Evolutionary conservation across 2,888 invertebrate genomes (phyloP), one percentile per base, ranked within the genome.

Genomic region (Macroteleia sp.): DNA sequence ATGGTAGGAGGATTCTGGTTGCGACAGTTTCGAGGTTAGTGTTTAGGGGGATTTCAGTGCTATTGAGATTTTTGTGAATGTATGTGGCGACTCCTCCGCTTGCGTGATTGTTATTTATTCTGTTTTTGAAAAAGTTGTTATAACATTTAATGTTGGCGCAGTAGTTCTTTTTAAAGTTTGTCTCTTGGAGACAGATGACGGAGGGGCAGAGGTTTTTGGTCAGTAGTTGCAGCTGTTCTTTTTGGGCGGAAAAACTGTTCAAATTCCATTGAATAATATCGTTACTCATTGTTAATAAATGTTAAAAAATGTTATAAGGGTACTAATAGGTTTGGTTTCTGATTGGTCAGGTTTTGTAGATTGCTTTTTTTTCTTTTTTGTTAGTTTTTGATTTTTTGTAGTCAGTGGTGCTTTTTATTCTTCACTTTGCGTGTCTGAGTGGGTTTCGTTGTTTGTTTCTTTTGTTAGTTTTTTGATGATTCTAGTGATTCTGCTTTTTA

Each of bases 11-110:
- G 6, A 81, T 17, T 34, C 25, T 66, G 2, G 61, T 28, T 30
- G 82, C 84, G 6, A 79, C 56, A 4, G 73, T 79, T 74, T 85
- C 81, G 0, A 83, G 14, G 8, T 62, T 32, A 6, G 74, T 67
- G 5, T 42, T 44, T 0, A 83, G 10, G 2, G 10, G 19, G 0
- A 79, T 30, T 73, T 79, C 50, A n/a, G 5, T 9, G 30, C 10
- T 30, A 30, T 30, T 30, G 30, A 30, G 4, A 30, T 30, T 9
- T 30, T 30, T 4, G 5, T 10, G 30, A 30, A 30, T 10, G 10
- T 30, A 30, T 9, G 30, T 69, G 12, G 12, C 16, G 3, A 82
- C 80, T 5, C 79, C 81, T n/a, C 82, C 82, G 32, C 78, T 77
- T 4, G 79, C 81, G 10, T 56, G 69, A 0, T 25, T 20, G 25